Evolutionary conservation across 92 coral and sea anemone species (phyloP), one percentile per base, ranked within the genome.

Genomic region (Blastomussa wellsi): DNA sequence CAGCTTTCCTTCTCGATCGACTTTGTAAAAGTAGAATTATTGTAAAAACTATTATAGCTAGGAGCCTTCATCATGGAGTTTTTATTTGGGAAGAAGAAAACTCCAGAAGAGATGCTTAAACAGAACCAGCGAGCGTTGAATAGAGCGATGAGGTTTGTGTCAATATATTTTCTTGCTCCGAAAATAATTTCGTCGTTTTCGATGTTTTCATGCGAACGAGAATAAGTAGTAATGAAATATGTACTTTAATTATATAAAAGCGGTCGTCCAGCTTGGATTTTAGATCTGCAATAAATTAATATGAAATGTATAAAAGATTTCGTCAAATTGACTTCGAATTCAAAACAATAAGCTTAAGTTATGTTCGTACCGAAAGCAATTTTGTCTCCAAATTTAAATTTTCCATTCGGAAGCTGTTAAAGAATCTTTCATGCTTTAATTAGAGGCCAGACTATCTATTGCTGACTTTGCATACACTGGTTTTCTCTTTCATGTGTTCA

Each of bases 91-190:
- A 96, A 88, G 86, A 94, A 84, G 90, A 94, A 96, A 78, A 94
- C 98, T 42, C 98, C 98, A 79, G 98, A 96, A 41, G 94, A 96
- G 47, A 92, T 96, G 98, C 87, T 96, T 53, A 96, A 92, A 75
- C 96, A 96, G 80, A 91, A 96, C 64, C 98, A 96, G 77, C 92
- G 98, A 38, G 94, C 98, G 16, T 88, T 96, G 83, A 96, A 91
- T 47, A 91, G 98, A 53, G 99, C 98, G 49, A 96, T 94, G 90
- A 94, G 99, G 99, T 96, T 64, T 29, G 90, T 38, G 29, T 64
- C 51, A 80, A 24, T 13, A n/a, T 19, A n/a, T 59, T 32, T 62
- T 26, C 60, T 29, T 62, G 16, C 15, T n/a, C n/a, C n/a, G n/a
- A n/a, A n/a, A n/a, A n/a, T n/a, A n/a, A n/a, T n/a, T n/a, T n/a